These are phyloP conservation scores for Urocyon cinereoargenteus DNA, from an alignment of 2,797 vertebrate genomes.

Conservation along the genomic window DNA sequence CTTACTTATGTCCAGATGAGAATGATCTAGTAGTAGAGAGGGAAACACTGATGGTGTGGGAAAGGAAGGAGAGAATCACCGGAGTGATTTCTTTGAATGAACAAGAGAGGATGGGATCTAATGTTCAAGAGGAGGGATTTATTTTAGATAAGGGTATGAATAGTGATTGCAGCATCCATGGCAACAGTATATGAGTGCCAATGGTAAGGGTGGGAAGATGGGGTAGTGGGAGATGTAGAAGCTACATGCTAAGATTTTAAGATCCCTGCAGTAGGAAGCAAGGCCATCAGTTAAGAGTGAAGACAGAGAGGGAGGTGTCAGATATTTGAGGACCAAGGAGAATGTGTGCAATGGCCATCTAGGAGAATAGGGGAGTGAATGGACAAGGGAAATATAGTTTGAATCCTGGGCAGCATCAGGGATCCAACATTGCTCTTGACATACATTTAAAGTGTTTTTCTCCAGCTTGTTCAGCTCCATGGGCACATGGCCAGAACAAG, in stretches of 20 bases:
- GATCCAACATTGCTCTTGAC: not conserved
- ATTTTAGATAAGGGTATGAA: not conserved
- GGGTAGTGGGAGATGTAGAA: not conserved
- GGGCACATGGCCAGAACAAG: not conserved
- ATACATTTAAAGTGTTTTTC: not conserved
- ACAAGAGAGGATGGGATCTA: not conserved
- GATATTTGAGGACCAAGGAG: not conserved
- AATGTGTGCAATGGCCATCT: not conserved
- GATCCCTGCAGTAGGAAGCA: not conserved
- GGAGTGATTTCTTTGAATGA: not conserved
- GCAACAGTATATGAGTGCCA: not conserved
- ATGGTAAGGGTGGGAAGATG: not conserved
- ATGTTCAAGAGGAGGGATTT: not conserved
- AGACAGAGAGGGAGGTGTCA: not conserved
- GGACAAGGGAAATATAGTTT: not conserved
- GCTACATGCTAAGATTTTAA: not conserved
- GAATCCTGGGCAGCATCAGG: not conserved
- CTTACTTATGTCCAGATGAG: not conserved
- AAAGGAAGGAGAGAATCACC: not conserved
- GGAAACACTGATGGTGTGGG: not conserved
- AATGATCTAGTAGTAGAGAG: not conserved
- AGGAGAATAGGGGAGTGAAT: not conserved
- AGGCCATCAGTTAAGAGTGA: not conserved
- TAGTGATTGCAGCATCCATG: not conserved
- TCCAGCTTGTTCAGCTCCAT: not conserved